phyloP scores from a whole-genome alignment of 2,888 invertebrate genomes.

The Tuta absoluta region DNA sequence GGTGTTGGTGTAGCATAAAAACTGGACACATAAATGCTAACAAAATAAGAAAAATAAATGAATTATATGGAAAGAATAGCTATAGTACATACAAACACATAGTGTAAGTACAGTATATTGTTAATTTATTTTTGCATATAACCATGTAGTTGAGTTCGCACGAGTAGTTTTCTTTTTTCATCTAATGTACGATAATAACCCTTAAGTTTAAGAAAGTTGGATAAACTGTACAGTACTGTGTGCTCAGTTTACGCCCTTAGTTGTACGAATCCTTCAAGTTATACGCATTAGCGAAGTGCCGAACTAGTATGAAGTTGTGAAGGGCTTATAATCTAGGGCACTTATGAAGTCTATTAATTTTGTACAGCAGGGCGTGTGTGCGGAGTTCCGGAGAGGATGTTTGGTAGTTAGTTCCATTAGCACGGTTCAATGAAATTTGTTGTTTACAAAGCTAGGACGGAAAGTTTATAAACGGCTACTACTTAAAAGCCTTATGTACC shows the following conservation, averaged over 20 bases:
- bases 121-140: too few relatives aligned
- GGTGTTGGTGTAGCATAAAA: too few relatives aligned
- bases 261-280: neutral
- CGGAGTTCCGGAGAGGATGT: neutral
- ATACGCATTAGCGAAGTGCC: slow-evolving; percentile 9
- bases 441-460: neutral
- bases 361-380: neutral
- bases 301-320: slow-evolving; percentile 18
- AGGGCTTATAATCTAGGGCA: slow-evolving; percentile 15
- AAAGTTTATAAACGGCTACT: too few relatives aligned
- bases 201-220: neutral
- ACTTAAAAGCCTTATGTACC: too few relatives aligned
- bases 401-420: slow-evolving; percentile 6
- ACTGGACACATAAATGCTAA: too few relatives aligned
- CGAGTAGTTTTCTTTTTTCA: neutral
- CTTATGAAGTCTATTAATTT: slow-evolving; percentile 17
- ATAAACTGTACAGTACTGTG: neutral
- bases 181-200: neutral
- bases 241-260: slow-evolving; percentile 1
- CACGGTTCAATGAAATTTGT: neutral
- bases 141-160: too few relatives aligned
- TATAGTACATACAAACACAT: too few relatives aligned
- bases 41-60: too few relatives aligned
- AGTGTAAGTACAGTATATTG: too few relatives aligned
- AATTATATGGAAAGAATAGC: too few relatives aligned